Base-by-base conservation (phyloP, 2,797 vertebrate species). In the Pangasius djambal region DNA sequence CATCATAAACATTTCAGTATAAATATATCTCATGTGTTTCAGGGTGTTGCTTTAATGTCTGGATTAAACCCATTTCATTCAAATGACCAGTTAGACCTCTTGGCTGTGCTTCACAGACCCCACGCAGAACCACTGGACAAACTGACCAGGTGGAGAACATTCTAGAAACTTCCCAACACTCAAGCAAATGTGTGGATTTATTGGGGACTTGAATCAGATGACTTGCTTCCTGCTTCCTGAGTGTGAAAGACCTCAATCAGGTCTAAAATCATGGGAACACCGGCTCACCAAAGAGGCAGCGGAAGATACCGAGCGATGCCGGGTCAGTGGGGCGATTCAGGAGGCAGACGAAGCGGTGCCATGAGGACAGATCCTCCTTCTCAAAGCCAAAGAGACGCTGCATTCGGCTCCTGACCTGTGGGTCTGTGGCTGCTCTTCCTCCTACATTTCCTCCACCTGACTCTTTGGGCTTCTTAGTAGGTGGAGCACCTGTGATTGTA, bases 241-340 rank as follows among this genome's bases (percentile, higher is more conserved):
- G 8, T 57, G 16, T 81, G 31, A 81, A 78, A 44, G 12, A 40
- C 20, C 34, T 63, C 22, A 61, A 61, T 28, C 8, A 40, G 20
- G 31, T 37, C 8, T 37, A 65, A 83, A 83, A 10, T 85, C 48
- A 22, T 13, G 4, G 3, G 40, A 28, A 50, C 34, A 59, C 65
- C 40, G 4, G 74, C 94, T 97, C 90, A 98, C 98, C 98, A 90
- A 99, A 99, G 87, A 98, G 94, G 90, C 95, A 97, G 88, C 98
- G 97, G 93, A 99, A 99, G 88, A 97, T 95, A 0, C 97, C 98
- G 28, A 99, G 94, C 0, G 95, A 96, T 0, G 98, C 97, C 0
- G 98, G 97, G 90, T 99, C 98, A 0, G 95, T 94, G 31, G 98
- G 98, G 0, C 97, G 95, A 93, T 97, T 98, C 88, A 99, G 94